phyloP scores from a whole-genome alignment of 2,888 invertebrate genomes.

The Nephrotoma guestfalica region DNA sequence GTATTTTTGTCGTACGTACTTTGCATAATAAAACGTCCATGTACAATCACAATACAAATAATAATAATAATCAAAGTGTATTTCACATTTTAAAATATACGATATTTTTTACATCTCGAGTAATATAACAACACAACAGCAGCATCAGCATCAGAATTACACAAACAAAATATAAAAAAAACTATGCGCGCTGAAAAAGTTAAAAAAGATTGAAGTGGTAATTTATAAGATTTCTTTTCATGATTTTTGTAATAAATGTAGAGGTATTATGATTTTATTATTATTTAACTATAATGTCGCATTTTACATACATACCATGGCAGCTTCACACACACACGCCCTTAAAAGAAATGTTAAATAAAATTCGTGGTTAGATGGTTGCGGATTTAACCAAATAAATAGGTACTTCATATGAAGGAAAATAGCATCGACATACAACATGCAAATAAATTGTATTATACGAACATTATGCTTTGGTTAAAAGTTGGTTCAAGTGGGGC shows the following conservation, averaged over 20 bases:
- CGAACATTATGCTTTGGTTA: neutral
- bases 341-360: neutral
- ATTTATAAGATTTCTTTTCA: neutral
- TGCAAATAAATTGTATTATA: neutral
- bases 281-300: neutral
- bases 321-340: neutral
- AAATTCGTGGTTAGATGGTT: neutral
- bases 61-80: neutral
- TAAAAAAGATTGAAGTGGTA: neutral
- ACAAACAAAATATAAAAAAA: neutral
- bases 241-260: neutral
- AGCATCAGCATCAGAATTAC: neutral
- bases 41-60: neutral
- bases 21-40: neutral
- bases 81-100: neutral
- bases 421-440: neutral
- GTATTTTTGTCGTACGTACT: neutral
- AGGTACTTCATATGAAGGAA: neutral
- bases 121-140: neutral
- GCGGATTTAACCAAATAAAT: neutral
- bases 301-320: neutral
- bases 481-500: neutral
- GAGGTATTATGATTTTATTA: neutral
- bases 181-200: neutral
- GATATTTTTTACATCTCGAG: neutral